A percentile compares a stretch with the other conserved stretches of the same genome.
Conservation (phyloP, 35 echinoderm and acorn worm genomes). For the Acanthaster planci region DNA sequence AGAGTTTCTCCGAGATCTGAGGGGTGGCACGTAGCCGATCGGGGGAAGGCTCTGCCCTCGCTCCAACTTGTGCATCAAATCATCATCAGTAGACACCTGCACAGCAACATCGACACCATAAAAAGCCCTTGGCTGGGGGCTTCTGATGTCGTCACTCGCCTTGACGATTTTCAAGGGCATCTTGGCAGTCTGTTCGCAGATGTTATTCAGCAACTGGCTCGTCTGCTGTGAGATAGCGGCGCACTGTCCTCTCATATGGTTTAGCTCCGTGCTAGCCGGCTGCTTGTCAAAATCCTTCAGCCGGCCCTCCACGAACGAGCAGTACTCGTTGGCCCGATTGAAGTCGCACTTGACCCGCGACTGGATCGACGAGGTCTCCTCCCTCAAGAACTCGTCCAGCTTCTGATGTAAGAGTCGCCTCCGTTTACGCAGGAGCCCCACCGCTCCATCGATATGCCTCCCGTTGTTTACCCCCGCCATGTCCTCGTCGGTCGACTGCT, state of each 20-base stretch:
- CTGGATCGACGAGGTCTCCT: slow-evolving; percentile 6
- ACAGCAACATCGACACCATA: slow-evolving; percentile 36
- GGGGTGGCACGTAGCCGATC: slow-evolving; percentile 13
- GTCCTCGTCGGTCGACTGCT: not conserved
- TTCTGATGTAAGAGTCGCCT: slow-evolving; percentile 25
- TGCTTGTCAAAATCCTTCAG: slow-evolving; percentile 15
- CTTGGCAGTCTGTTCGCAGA: slow-evolving; percentile 25
- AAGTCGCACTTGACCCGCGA: slow-evolving; percentile 1
- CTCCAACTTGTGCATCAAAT: not conserved
- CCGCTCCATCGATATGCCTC: not conserved
- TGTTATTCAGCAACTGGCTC: not conserved
- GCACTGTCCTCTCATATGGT: slow-evolving; percentile 36
- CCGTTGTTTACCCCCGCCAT: not conserved
- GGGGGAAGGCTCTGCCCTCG: not conserved
- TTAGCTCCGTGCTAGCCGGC: not conserved
- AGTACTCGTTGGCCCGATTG: slow-evolving; percentile 9
- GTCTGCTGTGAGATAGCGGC: slow-evolving; percentile 26
- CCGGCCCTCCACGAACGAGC: slow-evolving; percentile 7
- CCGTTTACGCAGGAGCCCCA: not conserved
- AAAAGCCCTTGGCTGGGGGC: not conserved
- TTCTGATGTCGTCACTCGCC: slow-evolving; percentile 13
- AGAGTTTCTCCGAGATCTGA: not conserved
- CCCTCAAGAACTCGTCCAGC: slow-evolving; percentile 33
- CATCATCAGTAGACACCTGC: not conserved
- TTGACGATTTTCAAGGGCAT: slow-evolving; percentile 32